Conservation (phyloP, 2,888 invertebrate species). For the Tenthredo notha region DNA sequence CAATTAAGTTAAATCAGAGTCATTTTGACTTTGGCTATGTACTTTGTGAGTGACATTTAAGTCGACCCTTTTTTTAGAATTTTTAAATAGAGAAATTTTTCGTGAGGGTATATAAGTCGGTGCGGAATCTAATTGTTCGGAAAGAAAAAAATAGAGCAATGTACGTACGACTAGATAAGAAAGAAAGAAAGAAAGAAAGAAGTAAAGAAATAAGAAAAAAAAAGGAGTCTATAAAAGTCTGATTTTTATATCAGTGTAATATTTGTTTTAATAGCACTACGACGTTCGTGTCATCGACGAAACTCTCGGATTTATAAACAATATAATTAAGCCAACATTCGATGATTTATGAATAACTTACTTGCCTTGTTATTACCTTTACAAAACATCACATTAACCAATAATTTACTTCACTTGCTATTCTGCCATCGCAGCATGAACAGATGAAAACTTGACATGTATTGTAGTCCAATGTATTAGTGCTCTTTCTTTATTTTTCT, state of each 20-base stretch:
- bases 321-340: neutral
- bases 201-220: neutral
- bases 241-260: conserved; percentile 25
- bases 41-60: conserved; percentile 29
- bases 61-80: neutral
- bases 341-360: conserved; percentile 54
- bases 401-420: conserved; percentile 71
- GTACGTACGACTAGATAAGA: neutral
- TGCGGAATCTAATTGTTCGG: neutral
- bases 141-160: neutral
- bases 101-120: neutral
- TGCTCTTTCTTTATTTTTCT: conserved; percentile 28
- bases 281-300: conserved; percentile 21
- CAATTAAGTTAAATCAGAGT: conserved; percentile 15
- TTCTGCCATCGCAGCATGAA: conserved; percentile 68
- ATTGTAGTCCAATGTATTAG: neutral
- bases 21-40: conserved; percentile 3
- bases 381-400: conserved; percentile 77
- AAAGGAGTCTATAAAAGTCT: neutral
- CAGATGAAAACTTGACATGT: conserved; percentile 53
- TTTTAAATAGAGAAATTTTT: neutral
- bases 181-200: neutral
- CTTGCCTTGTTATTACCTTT: conserved; percentile 75
- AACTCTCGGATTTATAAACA: conserved; percentile 6
- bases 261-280: conserved; percentile 23